Conservation (phyloP, 2,113 vertebrate species). For the Phycodurus eques region DNA sequence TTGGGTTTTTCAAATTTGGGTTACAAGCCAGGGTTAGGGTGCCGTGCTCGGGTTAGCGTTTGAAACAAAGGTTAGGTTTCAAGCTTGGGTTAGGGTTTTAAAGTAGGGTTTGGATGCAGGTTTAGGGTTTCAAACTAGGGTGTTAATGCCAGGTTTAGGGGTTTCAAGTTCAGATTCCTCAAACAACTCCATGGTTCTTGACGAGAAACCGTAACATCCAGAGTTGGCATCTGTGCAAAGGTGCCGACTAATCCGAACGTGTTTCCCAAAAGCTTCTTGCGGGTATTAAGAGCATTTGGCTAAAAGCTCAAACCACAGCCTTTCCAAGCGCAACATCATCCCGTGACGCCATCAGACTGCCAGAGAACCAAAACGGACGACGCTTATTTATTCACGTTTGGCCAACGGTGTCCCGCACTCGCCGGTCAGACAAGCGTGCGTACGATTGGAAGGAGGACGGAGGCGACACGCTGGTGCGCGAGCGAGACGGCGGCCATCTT, state of each 20-base stretch:
- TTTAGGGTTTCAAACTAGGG: no score
- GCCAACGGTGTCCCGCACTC: conserved; percentile 30
- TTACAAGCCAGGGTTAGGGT: neutral
- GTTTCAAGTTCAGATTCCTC: neutral
- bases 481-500: conserved; percentile 43
- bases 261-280: neutral
- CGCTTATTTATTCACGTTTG: neutral
- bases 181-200: neutral
- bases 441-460: conserved; percentile 11
- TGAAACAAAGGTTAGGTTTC: neutral
- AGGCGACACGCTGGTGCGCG: no score
- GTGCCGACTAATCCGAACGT: neutral
- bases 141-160: no score
- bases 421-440: conserved; percentile 39
- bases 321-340: neutral
- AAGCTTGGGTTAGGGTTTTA: neutral
- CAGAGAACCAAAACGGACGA: neutral
- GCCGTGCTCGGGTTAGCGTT: neutral
- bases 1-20: neutral
- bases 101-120: neutral
- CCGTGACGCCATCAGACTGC: neutral
- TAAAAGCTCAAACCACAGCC: no score
- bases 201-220: neutral
- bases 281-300: no score
- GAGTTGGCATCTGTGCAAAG: neutral